These are phyloP conservation scores for Aptenodytes patagonicus DNA, from an alignment of 2,113 vertebrate species.

Conservation along the genomic window DNA sequence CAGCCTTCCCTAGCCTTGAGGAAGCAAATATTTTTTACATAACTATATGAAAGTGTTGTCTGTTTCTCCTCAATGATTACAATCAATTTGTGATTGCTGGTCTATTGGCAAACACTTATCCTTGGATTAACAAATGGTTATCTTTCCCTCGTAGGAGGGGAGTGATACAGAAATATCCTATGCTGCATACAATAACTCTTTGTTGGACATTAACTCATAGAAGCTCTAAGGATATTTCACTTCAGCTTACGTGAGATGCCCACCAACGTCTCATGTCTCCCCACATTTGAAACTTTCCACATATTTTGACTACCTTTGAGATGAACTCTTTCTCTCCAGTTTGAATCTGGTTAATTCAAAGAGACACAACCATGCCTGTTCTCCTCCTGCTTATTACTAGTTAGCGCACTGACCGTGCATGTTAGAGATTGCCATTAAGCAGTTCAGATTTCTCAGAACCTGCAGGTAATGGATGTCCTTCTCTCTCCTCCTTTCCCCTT, in stretches of 20 bases:
- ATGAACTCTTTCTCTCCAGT: neutral
- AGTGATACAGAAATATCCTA: neutral
- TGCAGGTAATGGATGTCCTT: neutral
- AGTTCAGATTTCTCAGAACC: neutral
- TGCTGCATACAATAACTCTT: neutral
- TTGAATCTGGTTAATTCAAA: neutral
- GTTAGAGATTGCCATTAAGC: neutral
- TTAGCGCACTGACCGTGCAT: fast-evolving
- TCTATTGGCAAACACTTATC: neutral
- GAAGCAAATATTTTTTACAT: neutral
- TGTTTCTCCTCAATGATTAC: neutral
- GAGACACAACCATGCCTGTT: neutral
- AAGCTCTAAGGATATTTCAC: neutral
- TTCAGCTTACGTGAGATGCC: neutral
- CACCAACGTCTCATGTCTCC: neutral
- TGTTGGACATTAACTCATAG: neutral
- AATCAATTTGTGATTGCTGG: neutral
- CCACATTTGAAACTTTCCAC: neutral
- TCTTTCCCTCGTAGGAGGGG: neutral
- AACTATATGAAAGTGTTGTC: neutral
- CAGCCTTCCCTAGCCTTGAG: neutral
- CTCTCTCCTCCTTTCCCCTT: neutral
- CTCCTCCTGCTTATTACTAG: neutral
- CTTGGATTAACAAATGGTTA: neutral
- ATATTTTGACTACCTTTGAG: neutral